These are phyloP conservation scores for Drosophila emarginata DNA, from an alignment of 2,888 invertebrate species.

Conservation along the genomic window DNA sequence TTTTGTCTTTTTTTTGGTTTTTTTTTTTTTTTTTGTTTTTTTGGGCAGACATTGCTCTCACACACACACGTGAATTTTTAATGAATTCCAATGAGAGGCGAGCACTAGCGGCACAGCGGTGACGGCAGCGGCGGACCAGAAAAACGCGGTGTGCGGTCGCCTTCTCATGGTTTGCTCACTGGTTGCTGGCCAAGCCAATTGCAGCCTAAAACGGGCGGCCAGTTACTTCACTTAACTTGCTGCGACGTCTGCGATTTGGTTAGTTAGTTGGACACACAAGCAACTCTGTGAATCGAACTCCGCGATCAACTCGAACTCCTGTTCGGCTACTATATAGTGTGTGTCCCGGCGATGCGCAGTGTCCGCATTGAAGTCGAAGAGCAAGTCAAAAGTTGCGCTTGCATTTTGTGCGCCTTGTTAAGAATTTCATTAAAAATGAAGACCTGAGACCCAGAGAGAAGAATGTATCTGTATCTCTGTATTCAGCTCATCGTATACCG, in stretches of 20 bases:
- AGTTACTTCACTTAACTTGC: conserved; percentile 65
- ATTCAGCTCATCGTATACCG: conserved; percentile 8
- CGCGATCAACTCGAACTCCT: conserved; percentile 4
- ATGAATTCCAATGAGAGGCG: conserved; percentile 78
- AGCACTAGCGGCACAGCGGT: conserved; percentile 51
- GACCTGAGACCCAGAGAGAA: conserved; percentile 76
- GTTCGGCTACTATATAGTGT: too few relatives aligned
- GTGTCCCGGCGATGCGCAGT: not conserved
- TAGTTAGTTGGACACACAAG: conserved; percentile 64
- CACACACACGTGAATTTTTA: conserved; percentile 79
- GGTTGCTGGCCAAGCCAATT: conserved; percentile 37
- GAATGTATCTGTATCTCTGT: conserved; percentile 63
- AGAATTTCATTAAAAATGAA: conserved; percentile 81
- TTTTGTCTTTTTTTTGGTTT: conserved; percentile 40
- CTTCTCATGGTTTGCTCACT: conserved; percentile 42
- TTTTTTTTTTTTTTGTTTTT: conserved; percentile 52
- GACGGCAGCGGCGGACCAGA: conserved; percentile 51
- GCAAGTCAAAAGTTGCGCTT: conserved; percentile 7
- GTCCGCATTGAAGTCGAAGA: conserved; percentile 1
- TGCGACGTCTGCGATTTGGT: conserved; percentile 71
- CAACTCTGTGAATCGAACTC: conserved; percentile 5
- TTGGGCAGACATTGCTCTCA: conserved; percentile 66
- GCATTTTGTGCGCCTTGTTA: conserved; percentile 77
- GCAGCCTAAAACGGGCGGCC: conserved; percentile 73
- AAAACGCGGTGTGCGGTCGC: conserved; percentile 79